A percentile compares a stretch with the other conserved stretches of the same genome.
Conservation (phyloP, 2,113 vertebrate species). For the Noturus placidus region DNA sequence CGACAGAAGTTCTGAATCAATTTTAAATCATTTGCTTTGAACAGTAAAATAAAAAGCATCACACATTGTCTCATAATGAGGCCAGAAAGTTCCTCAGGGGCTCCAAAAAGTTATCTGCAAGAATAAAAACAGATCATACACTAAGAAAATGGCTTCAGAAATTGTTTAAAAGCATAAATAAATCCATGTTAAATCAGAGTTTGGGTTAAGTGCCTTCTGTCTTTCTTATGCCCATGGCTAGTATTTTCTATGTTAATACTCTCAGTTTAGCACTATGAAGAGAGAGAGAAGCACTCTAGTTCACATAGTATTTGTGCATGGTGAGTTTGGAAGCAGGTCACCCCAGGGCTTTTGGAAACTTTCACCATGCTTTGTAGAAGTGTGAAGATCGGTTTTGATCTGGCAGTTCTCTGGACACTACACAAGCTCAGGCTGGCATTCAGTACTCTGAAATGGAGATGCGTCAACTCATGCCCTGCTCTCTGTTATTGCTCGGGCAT, state of each 20-base stretch:
- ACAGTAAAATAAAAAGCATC: neutral
- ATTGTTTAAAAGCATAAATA: constrained; percentile 13
- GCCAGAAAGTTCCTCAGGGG: neutral
- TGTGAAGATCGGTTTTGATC: constrained; percentile 47
- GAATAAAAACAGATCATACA: constrained; percentile 1
- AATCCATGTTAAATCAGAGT: neutral
- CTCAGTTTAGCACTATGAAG: constrained; percentile 11
- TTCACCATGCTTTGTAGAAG: constrained; percentile 34
- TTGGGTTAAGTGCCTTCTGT: constrained; percentile 15
- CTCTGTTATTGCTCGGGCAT: constrained; percentile 40
- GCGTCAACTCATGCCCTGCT: neutral
- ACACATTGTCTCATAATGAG: neutral
- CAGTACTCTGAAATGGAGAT: constrained; percentile 34
- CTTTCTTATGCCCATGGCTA: constrained; percentile 1
- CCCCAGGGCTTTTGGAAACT: constrained; percentile 37
- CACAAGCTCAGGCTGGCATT: constrained; percentile 28
- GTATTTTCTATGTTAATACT: neutral
- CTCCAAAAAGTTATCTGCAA: neutral
- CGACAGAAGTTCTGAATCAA: neutral
- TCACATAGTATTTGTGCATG: neutral
- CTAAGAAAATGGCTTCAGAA: neutral
- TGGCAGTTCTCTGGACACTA: constrained; percentile 45
- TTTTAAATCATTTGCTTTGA: constrained; percentile 9
- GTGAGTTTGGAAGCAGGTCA: neutral
- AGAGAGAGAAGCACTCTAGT: neutral